Conservation (phyloP, 2,113 vertebrate species). For the Pardalotus punctatus region DNA sequence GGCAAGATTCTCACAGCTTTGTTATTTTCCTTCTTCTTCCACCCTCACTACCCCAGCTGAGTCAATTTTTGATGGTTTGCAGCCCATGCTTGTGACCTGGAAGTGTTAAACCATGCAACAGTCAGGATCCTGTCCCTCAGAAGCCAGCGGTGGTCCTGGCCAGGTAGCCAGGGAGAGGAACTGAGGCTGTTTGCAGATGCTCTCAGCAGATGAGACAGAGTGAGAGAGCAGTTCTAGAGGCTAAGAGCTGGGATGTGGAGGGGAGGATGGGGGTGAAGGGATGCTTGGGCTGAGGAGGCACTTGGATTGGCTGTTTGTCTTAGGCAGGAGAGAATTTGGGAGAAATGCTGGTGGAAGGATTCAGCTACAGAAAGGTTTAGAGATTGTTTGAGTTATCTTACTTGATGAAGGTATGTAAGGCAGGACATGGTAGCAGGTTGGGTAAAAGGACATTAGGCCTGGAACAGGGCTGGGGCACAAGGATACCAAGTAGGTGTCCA, state of each 20-base stretch:
- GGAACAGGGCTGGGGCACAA: accelerated
- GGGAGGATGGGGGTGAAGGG: neutral
- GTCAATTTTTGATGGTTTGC: neutral
- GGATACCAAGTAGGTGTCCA: neutral
- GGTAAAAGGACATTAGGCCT: neutral
- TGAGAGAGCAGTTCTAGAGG: neutral
- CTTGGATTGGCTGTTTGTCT: neutral
- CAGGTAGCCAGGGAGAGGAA: neutral
- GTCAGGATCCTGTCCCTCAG: neutral
- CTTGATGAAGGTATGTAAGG: neutral
- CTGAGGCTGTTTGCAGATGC: neutral
- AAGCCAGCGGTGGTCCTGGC: neutral
- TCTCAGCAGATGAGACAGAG: neutral
- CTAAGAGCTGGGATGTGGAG: neutral
- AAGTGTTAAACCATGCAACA: neutral
- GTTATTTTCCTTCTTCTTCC: neutral
- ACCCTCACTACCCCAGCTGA: accelerated
- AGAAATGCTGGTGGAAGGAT: neutral
- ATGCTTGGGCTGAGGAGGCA: neutral
- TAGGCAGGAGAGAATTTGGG: neutral
- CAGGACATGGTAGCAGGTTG: neutral
- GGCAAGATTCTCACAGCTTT: neutral
- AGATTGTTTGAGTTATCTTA: neutral
- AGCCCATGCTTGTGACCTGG: neutral
- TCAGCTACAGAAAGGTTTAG: neutral